These are phyloP conservation scores for Pyrrhosoma nymphula DNA, from an alignment of 2,888 invertebrate species.

Conservation along the genomic window DNA sequence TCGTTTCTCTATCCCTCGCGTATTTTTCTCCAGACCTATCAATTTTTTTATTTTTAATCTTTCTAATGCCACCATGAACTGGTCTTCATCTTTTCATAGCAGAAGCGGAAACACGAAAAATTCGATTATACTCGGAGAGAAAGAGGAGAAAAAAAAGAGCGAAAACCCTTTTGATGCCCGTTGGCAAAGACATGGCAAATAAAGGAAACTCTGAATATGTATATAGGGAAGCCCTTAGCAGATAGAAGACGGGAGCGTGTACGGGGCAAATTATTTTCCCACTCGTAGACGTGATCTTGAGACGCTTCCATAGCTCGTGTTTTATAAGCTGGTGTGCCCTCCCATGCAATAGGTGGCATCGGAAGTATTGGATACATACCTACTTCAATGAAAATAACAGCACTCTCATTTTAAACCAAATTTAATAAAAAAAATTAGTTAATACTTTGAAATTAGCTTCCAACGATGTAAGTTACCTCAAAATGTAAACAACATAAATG, in stretches of 20 bases:
- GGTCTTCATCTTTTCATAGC: conserved; percentile 31
- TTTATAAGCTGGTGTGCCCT: too few species aligned
- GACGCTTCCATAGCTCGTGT: too few species aligned
- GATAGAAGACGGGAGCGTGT: neutral
- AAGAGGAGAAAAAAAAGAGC: neutral
- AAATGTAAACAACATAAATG: too few species aligned
- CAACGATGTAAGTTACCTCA: too few species aligned
- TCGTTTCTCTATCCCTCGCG: neutral
- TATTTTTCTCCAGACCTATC: conserved; percentile 5
- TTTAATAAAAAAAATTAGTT: too few species aligned
- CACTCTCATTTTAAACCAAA: too few species aligned
- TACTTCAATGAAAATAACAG: too few species aligned
- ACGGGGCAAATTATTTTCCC: neutral
- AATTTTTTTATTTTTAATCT: conserved; percentile 23
- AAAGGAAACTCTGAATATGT: neutral
- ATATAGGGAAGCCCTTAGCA: neutral
- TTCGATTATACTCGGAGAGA: neutral
- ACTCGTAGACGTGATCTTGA: neutral
- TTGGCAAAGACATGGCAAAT: neutral
- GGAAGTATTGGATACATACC: too few species aligned
- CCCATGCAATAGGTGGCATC: too few species aligned
- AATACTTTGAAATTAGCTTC: too few species aligned
- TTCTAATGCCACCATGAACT: conserved; percentile 13
- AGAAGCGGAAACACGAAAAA: conserved; percentile 40
- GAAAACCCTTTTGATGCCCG: conserved; percentile 1